These are phyloP conservation scores for Kryptolebias marmoratus DNA, from an alignment of 2,113 vertebrate species.

Conservation along the genomic window DNA sequence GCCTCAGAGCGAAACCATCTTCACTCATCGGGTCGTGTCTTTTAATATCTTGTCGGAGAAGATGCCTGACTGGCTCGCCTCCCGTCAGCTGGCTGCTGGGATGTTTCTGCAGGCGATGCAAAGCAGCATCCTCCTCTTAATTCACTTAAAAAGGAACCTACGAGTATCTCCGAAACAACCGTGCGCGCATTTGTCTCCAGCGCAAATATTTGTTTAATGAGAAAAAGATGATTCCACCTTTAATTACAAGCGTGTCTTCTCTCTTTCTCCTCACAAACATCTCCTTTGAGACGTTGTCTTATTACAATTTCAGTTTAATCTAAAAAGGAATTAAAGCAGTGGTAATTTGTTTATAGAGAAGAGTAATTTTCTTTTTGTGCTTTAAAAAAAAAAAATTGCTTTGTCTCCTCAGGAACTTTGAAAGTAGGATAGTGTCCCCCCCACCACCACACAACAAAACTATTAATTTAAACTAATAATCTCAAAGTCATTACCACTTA, in stretches of 20 bases:
- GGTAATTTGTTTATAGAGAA: constrained; percentile 79
- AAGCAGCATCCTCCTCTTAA: constrained; percentile 29
- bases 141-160: not conserved
- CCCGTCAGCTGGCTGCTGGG: constrained; percentile 48
- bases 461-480: constrained; percentile 82
- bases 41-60: constrained; percentile 50
- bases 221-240: constrained; percentile 70
- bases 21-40: constrained; percentile 38
- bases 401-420: constrained; percentile 77
- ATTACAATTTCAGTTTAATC: constrained; percentile 79
- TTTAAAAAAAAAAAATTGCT: constrained; percentile 68
- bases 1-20: constrained; percentile 55
- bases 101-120: constrained; percentile 48
- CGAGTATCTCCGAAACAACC: constrained; percentile 10
- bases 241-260: constrained; percentile 75
- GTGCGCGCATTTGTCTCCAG: constrained; percentile 39
- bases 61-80: constrained; percentile 46
- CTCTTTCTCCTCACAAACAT: constrained; percentile 67
- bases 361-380: constrained; percentile 81
- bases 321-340: constrained; percentile 78
- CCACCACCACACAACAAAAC: constrained; percentile 63
- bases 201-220: constrained; percentile 70
- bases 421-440: constrained; percentile 67
- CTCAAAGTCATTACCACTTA: constrained; percentile 80
- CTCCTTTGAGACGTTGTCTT: constrained; percentile 70